Conservation (phyloP, 1,140 invertebrate species). For the Drosophila parabipectinata region DNA sequence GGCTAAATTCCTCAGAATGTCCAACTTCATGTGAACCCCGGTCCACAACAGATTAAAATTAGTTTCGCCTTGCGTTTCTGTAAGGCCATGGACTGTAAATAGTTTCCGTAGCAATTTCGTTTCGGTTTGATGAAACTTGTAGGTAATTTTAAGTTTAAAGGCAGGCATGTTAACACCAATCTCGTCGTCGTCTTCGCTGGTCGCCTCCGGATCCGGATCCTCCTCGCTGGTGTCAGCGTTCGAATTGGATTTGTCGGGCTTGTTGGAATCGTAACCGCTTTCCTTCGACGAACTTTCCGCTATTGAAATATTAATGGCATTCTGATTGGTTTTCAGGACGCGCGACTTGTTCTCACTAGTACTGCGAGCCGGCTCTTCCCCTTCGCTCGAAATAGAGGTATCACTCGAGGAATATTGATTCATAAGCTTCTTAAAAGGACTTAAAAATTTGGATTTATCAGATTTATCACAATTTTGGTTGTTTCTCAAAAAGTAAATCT, state of each 20-base stretch:
- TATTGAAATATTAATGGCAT: constrained; percentile 27
- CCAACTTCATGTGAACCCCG: constrained; percentile 95
- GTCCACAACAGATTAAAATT: constrained; percentile 96
- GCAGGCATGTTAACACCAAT: constrained; percentile 87
- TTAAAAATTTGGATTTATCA: constrained; percentile 31
- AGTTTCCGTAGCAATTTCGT: constrained; percentile 90
- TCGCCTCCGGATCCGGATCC: constrained; percentile 50
- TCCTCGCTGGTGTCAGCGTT: constrained; percentile 47
- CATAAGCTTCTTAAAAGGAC: constrained; percentile 33
- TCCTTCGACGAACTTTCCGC: constrained; percentile 51
- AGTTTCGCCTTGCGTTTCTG: constrained; percentile 87
- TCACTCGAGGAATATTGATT: constrained; percentile 76
- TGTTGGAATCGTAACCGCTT: constrained; percentile 51
- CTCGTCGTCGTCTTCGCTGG: constrained; percentile 67
- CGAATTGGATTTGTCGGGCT: constrained; percentile 21
- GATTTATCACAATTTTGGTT: constrained; percentile 30
- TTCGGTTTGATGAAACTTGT: constrained; percentile 92
- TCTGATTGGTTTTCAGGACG: constrained; percentile 41
- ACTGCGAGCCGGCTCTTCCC: constrained; percentile 56
- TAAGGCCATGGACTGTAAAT: constrained; percentile 90
- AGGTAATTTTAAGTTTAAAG: constrained; percentile 90
- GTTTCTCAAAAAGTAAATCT: constrained; percentile 44
- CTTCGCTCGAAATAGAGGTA: constrained; percentile 73
- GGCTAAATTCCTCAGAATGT: constrained; percentile 90
- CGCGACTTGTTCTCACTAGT: constrained; percentile 48